Conservation (phyloP, 2,113 vertebrate species). For the Gopherus evgoodei region DNA sequence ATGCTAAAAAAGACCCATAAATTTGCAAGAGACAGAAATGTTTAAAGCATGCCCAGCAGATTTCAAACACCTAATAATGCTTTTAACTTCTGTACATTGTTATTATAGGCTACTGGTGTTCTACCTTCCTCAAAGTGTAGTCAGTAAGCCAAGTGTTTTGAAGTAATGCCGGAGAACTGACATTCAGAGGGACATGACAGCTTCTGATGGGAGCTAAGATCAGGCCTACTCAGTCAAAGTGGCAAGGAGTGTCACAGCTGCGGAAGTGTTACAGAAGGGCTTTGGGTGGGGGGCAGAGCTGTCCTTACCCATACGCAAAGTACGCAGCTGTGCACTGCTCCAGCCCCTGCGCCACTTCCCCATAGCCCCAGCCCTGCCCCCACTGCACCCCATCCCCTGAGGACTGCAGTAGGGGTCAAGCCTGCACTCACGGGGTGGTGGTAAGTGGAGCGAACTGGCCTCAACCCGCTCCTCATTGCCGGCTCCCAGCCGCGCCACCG, state of each 20-base stretch:
- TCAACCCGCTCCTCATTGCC: too few species aligned
- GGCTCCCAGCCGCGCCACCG: too few species aligned
- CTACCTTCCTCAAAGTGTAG: not conserved
- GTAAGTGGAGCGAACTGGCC: too few species aligned
- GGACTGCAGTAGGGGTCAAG: too few species aligned
- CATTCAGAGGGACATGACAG: not conserved
- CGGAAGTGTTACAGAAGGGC: not conserved
- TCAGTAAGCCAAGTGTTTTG: not conserved
- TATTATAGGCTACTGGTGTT: fast-evolving
- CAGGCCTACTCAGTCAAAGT: not conserved
- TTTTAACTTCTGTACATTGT: not conserved
- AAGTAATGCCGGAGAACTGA: not conserved
- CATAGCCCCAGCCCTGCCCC: too few species aligned
- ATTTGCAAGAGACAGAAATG: not conserved
- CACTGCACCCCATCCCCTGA: too few species aligned
- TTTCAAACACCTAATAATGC: fast-evolving
- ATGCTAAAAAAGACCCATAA: not conserved
- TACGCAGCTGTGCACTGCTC: too few species aligned
- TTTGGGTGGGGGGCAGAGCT: not conserved
- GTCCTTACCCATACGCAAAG: too few species aligned
- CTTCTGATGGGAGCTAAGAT: not conserved
- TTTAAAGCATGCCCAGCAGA: not conserved
- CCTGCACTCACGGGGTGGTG: too few species aligned
- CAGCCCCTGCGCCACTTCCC: too few species aligned
- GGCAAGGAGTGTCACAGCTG: not conserved